A percentile compares a stretch with the other conserved stretches of the same genome.
Conservation (phyloP, 2,113 vertebrate species). For the Megaceryle torquata region DNA sequence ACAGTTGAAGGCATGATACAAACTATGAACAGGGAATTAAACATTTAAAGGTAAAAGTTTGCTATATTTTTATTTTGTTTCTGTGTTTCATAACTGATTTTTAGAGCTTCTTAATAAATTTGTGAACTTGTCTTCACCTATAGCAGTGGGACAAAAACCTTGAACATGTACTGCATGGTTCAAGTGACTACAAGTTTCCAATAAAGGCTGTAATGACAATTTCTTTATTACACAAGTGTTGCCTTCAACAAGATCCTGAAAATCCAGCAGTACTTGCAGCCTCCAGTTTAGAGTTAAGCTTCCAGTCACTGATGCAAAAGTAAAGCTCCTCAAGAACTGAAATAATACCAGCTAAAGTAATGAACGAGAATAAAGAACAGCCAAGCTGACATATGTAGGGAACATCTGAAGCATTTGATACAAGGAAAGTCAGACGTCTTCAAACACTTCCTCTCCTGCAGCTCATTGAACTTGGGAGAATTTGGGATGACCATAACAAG, state of each 20-base stretch:
- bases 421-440: rapidly evolving
- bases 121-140: neutral
- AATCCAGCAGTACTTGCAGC: neutral
- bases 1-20: neutral
- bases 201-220: neutral
- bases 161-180: rapidly evolving
- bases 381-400: neutral
- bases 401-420: neutral
- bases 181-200: neutral
- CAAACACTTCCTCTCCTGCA: neutral
- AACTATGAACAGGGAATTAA: rapidly evolving
- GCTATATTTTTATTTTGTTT: neutral
- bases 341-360: neutral
- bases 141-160: neutral
- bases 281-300: neutral
- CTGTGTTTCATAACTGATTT: neutral
- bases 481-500: neutral
- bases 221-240: neutral
- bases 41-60: neutral
- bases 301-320: neutral
- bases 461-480: neutral
- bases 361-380: neutral
- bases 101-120: neutral
- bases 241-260: neutral
- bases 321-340: neutral